Conservation (phyloP, 2,797 vertebrate species). For the Erethizon dorsatum region DNA sequence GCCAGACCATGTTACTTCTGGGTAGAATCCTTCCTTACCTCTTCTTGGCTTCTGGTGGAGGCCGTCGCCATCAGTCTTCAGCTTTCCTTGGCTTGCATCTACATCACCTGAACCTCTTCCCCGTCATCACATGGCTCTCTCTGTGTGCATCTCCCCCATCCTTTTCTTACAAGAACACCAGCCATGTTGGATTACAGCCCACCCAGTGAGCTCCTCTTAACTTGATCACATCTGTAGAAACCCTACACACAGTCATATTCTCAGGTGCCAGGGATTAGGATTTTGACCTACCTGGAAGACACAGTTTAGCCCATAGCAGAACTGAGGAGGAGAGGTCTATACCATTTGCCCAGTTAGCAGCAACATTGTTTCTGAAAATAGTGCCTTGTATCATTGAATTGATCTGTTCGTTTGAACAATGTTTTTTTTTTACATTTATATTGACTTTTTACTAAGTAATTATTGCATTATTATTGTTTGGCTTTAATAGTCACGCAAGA, state of each 20-base stretch:
- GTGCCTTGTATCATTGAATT: background rate
- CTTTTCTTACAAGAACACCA: background rate
- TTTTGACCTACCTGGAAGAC: background rate
- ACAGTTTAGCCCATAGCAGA: background rate
- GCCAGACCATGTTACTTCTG: too few species aligned
- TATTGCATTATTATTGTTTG: slow-evolving; percentile 61
- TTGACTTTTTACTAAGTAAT: slow-evolving; percentile 66
- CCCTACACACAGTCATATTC: background rate
- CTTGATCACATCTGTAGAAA: background rate
- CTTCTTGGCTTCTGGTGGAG: background rate
- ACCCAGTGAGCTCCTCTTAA: slow-evolving; percentile 1
- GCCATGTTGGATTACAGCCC: background rate
- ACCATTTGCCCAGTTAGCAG: background rate
- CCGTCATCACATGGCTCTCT: background rate
- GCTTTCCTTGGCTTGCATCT: background rate
- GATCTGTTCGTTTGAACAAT: slow-evolving; percentile 63
- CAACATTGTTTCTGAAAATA: background rate
- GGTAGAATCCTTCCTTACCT: background rate
- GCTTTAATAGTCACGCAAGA: slow-evolving; percentile 46
- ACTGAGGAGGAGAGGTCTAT: background rate
- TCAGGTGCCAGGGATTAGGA: background rate
- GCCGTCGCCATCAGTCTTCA: background rate
- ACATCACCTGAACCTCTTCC: background rate
- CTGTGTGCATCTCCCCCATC: background rate
- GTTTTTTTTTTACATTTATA: slow-evolving; percentile 63